Base-by-base conservation (phyloP, 2,113 vertebrate species). In the Mugil cephalus region DNA sequence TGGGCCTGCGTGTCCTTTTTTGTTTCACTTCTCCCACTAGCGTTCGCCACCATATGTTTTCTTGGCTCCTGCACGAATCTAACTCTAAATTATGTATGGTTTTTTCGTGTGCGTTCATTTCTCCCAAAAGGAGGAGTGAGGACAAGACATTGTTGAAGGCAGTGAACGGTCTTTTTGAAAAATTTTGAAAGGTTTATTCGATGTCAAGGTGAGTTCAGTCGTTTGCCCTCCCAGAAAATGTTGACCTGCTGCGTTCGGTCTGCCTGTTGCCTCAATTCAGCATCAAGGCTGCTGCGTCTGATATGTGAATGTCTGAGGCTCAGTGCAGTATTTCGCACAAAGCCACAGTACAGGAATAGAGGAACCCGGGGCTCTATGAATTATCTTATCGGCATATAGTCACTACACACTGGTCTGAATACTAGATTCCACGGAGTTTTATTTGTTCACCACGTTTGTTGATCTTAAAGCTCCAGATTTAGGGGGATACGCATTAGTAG, bases 151-250 rank as follows among this genome's bases (percentile, higher is more conserved):
- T 38, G 51, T 45, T 13, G 34, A 64, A 58, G 66, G 17, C 72
- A 64, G 21, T 1, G 5, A 78, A 58, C 1, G 48, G 21, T 30
- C 15, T 42, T 62, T 78, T 52, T 55, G 7, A 53, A 68, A 18
- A 56, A 34, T 35, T 80, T 12, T 10, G 43, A 74, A n/a, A n/a
- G n/a, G 58, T 69, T 36, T 59, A 51, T 79, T 12, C 17, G 1
- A 19, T 70, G 69, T 88, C 82, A 75, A 69, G 62, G 76, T 83
- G 68, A 21, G 19, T 73, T 72, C 24, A 39, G 54, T 65, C 56
- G 38, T 24, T 40, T 7, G 15, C 8, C 34, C 13, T 69, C 77
- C 66, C 71, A 64, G 43, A 70, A 53, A 62, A 75, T 54, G 48
- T 67, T 5, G 18, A 67, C 62, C 59, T 65, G 52, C 24, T 74